Evolutionary conservation across 2,797 vertebrate genomes (phyloP).

Genomic region (Cossypha dichroa): DNA sequence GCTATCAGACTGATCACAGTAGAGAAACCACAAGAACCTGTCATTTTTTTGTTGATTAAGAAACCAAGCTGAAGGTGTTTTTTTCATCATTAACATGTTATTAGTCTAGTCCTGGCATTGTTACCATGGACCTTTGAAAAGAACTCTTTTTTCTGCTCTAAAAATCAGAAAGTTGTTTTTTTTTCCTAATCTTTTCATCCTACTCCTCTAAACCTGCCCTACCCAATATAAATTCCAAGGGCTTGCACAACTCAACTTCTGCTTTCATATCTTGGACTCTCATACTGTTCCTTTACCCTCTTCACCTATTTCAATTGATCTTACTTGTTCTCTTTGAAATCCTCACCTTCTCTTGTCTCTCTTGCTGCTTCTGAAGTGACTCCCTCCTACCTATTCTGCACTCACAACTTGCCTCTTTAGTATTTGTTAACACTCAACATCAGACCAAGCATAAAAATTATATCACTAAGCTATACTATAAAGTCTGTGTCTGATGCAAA

Average conservation of each 20-base stretch:
- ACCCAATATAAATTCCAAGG: not conserved
- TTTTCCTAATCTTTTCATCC: not conserved
- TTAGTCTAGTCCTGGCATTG: not conserved
- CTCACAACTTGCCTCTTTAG: not conserved
- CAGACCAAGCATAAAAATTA: not conserved
- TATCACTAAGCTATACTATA: not conserved
- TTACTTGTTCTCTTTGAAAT: not conserved
- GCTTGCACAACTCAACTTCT: not conserved
- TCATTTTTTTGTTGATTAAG: not conserved
- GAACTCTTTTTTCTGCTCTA: not conserved
- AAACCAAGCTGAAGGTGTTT: not conserved
- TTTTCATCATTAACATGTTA: not conserved
- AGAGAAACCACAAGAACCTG: not conserved
- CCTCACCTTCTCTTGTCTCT: not conserved
- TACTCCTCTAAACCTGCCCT: not conserved
- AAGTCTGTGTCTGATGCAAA: not conserved
- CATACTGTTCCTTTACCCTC: not conserved
- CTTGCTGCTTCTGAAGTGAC: not conserved
- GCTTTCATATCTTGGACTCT: not conserved
- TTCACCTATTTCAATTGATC: not conserved
- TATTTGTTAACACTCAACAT: not conserved
- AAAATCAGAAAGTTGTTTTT: not conserved
- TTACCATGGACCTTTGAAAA: not conserved
- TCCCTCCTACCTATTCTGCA: not conserved
- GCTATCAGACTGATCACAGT: not conserved